phyloP scores from a whole-genome alignment of 2,888 invertebrate species.

The Carpatolechia fugitivella region DNA sequence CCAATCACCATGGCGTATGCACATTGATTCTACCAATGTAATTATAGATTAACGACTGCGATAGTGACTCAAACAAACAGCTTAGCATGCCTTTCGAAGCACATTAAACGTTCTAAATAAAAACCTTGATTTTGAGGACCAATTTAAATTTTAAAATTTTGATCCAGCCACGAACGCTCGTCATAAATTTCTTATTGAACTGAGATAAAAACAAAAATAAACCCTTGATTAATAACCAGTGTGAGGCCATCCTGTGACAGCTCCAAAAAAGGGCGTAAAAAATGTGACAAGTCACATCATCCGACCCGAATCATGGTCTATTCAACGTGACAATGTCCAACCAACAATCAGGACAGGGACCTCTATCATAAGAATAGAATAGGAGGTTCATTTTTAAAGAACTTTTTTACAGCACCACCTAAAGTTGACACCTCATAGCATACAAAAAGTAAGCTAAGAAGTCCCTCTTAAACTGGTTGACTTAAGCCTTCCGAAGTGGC shows the following conservation, averaged over 20 bases:
- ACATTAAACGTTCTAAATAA: too few species aligned
- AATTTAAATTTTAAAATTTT: background rate
- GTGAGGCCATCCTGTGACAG: conserved; percentile 37
- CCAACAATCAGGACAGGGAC: conserved; percentile 41
- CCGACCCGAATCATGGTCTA: conserved; percentile 60
- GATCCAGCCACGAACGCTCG: background rate
- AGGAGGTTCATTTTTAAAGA: conserved; percentile 47
- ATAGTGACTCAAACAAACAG: too few species aligned
- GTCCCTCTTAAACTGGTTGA: background rate
- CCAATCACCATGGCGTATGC: too few species aligned
- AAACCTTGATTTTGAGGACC: too few species aligned
- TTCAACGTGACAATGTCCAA: conserved; percentile 51
- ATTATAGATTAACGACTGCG: too few species aligned
- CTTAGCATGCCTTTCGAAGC: too few species aligned
- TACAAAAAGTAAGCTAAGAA: background rate
- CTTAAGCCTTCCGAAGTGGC: background rate
- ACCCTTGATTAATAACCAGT: conserved; percentile 58
- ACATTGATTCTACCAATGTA: too few species aligned
- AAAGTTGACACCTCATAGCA: background rate
- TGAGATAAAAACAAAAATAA: conserved; percentile 2
- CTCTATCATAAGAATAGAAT: conserved; percentile 44
- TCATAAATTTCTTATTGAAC: background rate
- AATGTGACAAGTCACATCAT: conserved; percentile 57
- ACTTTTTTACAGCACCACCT: conserved; percentile 15
- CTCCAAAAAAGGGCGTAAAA: conserved; percentile 47